Conservation (phyloP, 2,888 invertebrate species). For the Dugesia japonica region DNA sequence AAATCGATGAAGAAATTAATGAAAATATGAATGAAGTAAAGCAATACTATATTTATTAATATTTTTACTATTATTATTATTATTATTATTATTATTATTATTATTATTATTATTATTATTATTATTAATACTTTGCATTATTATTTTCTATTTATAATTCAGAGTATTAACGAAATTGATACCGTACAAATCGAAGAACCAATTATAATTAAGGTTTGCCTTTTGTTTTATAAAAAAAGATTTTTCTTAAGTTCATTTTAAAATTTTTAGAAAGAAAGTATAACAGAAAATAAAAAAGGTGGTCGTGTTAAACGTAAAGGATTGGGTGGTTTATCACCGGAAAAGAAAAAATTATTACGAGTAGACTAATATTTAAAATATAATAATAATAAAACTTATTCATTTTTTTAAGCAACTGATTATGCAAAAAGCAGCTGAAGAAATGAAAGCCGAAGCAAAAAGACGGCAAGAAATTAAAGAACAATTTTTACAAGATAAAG, state of each 20-base stretch:
- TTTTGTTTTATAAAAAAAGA: background rate
- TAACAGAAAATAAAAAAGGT: background rate
- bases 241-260: no score
- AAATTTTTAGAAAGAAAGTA: background rate
- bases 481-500: conserved; percentile 42
- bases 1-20: background rate
- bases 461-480: conserved; percentile 75
- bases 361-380: conserved; percentile 16
- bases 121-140: no score
- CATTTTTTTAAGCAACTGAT: conserved; percentile 63
- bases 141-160: no score
- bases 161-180: no score
- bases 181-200: no score
- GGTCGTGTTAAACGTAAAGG: conserved; percentile 76
- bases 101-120: no score
- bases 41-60: no score
- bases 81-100: no score
- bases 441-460: conserved; percentile 96
- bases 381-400: background rate
- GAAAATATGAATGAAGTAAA: background rate
- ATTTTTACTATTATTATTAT: no score
- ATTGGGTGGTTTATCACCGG: conserved; percentile 68
- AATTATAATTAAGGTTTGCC: no score
- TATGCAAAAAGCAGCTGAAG: conserved; percentile 99
- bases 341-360: conserved; percentile 95